Evolutionary conservation across 2,888 invertebrate genomes (phyloP), one percentile per base, ranked within the genome.

Genomic region (Saturnia pavonia): DNA sequence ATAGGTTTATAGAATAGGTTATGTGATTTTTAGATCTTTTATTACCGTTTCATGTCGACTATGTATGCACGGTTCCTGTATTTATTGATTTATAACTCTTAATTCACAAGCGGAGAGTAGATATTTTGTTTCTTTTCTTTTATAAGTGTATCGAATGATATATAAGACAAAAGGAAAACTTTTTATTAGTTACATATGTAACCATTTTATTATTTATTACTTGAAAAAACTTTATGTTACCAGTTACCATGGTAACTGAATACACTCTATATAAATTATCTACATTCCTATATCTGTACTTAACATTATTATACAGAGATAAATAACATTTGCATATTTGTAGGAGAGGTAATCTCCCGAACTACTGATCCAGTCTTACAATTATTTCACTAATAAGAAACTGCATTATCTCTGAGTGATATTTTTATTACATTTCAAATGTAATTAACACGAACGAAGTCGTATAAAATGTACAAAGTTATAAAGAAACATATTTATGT

Each of bases 1-100:
- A 84, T 77, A 69, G 73, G 71, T 68, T 71, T 72, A 66, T n/a
- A 34, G 34, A 63, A 63, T 63, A 63, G 34, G 63, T 63, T 34
- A 65, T 65, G 65, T 65, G 42, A 43, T 63, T 60, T 69, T 45
- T 69, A 43, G 57, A 63, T 48, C 63, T 65, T 69, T 69, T 65
- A 65, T 65, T 65, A 22, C 43, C 34, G 12, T 69, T 65, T 22
- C 11, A 34, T 51, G 45, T 25, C 34, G 27, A 65, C 45, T 43
- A n/a, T 48, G 48, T 48, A 51, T 22, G 27, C 14, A 45, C 67
- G 45, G 42, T 68, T 40, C 34, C 40, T 65, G 65, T n/a, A 40
- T 65, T 40, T 65, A n/a, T 40, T 65, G 34, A 65, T 65, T 65
- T 65, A 40, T 19, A 40, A 34, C 34, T 19, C 19, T 40, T 40